Base-by-base conservation (phyloP, 2,888 invertebrate genomes). In the Molanna angustata region DNA sequence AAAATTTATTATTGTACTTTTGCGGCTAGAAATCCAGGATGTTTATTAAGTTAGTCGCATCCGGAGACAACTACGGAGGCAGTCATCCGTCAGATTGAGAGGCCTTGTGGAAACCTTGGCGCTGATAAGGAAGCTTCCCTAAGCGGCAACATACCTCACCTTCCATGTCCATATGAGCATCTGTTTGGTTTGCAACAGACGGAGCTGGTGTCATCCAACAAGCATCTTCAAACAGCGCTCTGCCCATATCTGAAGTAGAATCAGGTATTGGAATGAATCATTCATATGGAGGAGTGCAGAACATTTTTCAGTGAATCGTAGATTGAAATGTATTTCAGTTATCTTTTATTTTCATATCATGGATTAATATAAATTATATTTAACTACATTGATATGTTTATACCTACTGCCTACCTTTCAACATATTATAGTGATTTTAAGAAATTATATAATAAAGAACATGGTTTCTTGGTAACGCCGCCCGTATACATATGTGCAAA, bases 61-160 rank as follows among this genome's bases (percentile, higher is more conserved):
- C 9, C 41, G 4, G 7, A 13, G 14, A 6, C 4, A 21, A 20
- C 18, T 3, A 21, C 41, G 41, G 21, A 13, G 14, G 41, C 21
- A 21, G 14, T 21, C 41, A 20, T 37, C 37, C 37, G 18, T 18
- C 37, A 37, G 16, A 20, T 7, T n/a, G 17, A 11, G 14, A 33
- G 41, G 43, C 49, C 49, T 49, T 49, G 41, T 40, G 11, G 9
- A 18, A 14, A 50, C 43, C 43, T 50, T 44, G 42, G 16, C 9
- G 11, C 49, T 21, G 22, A 44, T 50, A 37, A 42, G 50, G 50
- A 42, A 33, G 21, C 43, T 18, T 16, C 50, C 50, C 16, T 33
- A 33, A 41, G 42, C 31, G 33, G 50, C 13, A 20, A 35, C n/a
- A 18, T 35, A 33, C 19, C 32, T 50, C 37, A 35, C 43, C 44